phyloP scores from a whole-genome alignment of 1,140 invertebrate species.

The Drosophila pachea region DNA sequence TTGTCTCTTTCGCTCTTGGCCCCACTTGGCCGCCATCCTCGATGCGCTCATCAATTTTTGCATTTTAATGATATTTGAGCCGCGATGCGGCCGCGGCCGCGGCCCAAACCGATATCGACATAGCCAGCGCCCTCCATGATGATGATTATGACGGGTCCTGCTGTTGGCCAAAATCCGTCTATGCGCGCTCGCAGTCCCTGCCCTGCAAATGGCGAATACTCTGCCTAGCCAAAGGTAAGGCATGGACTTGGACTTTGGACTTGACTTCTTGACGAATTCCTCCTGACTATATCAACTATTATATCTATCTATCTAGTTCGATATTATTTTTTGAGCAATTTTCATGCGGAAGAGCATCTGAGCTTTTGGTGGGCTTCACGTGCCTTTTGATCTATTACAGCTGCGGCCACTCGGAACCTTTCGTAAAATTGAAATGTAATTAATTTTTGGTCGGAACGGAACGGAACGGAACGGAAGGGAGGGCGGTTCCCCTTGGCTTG shows the following conservation, averaged over 20 bases:
- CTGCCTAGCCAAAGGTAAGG: too few relatives aligned
- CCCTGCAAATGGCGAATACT: too few relatives aligned
- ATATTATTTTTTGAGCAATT: too few relatives aligned
- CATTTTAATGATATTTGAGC: constrained; percentile 75
- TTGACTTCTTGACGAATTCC: too few relatives aligned
- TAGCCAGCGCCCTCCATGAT: not conserved
- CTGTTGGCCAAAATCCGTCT: constrained; percentile 11
- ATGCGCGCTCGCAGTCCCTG: not conserved
- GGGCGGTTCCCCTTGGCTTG: constrained; percentile 21
- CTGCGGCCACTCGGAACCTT: constrained; percentile 13
- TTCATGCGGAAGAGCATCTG: too few relatives aligned
- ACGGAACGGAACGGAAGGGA: not conserved
- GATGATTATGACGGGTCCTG: constrained; percentile 8
- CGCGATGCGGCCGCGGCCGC: constrained; percentile 48
- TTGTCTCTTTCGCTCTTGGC: constrained; percentile 5
- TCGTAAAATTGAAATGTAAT: constrained; percentile 72
- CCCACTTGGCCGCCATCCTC: constrained; percentile 21
- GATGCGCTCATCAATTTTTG: constrained; percentile 66
- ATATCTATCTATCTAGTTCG: too few relatives aligned
- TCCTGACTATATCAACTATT: too few relatives aligned
- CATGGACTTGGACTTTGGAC: too few relatives aligned
- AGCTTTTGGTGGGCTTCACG: too few relatives aligned
- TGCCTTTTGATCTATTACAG: constrained; percentile 12
- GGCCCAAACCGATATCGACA: constrained; percentile 5
- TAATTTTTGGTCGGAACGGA: constrained; percentile 50